Evolutionary conservation across 2,888 invertebrate genomes (phyloP), one percentile per base, ranked within the genome.

Genomic region (Cosmopolites sordidus): DNA sequence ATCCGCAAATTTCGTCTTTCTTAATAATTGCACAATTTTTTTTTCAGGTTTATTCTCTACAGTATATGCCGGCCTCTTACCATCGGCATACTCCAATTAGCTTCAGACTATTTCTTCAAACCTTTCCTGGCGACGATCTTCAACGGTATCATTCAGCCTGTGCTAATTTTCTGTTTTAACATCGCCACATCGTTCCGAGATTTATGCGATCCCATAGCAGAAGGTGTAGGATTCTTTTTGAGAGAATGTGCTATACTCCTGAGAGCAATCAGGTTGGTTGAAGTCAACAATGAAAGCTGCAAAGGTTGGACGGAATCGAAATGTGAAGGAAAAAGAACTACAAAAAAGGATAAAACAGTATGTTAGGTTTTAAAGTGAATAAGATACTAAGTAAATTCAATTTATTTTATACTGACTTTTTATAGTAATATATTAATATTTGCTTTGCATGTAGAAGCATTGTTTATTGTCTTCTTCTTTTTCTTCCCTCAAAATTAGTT

Each of bases 21-120:
- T 22, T 5, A 22, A n/a, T n/a, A n/a, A n/a, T n/a, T n/a, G n/a
- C n/a, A 22, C 22, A 5, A 22, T 5, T 8, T 22, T 22, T 12
- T 42, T 57, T 59, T 50, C 42, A 76, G 80, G 53, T 81, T 83
- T 61, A 17, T 81, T 1, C 67, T 84, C 8, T 79, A 78, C 62
- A 80, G 81, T 45, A 61, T 83, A 17, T 58, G 83, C 2, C 77
- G 83, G 42, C 81, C 83, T 0, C 63, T 84, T 12, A 74, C 80
- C 0, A 77, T 84, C 33, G 84, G 84, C 1, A 62, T 82, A 15
- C 64, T 83, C 1, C 84, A 84, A 66, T 68, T 84, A 61, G 66
- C 77, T 4, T 81, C 86, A 0, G 88, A 89, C 73, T 83, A 83
- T 63, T 78, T 81, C 62, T 69, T 83, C 55, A 86, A 84, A 70